A percentile compares a stretch with the other conserved stretches of the same genome.
Evolutionary conservation across 2,888 invertebrate genomes (phyloP).

Genomic region (Eudemis profundana): DNA sequence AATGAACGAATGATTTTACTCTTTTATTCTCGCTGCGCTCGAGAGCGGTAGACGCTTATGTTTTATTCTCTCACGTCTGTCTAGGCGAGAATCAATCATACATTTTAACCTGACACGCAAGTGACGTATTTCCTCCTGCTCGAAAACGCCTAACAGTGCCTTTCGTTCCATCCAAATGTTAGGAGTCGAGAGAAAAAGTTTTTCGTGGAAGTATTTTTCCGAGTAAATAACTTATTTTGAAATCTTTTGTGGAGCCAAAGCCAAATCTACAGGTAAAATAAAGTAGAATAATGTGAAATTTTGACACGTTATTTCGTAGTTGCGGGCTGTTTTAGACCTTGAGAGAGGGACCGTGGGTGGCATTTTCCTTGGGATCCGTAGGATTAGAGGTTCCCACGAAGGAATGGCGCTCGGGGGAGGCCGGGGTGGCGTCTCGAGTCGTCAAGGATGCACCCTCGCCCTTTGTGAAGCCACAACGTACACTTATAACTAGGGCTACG

Average conservation of each 20-base stretch:
- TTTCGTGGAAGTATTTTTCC: too few relatives aligned
- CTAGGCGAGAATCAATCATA: constrained; percentile 57
- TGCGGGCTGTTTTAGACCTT: constrained; percentile 58
- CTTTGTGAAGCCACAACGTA: constrained; percentile 66
- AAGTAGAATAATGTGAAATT: constrained; percentile 63
- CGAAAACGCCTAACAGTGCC: constrained; percentile 49
- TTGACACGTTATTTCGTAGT: constrained; percentile 53
- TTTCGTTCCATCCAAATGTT: constrained; percentile 55
- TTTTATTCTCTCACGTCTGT: constrained; percentile 49
- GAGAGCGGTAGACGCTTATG: constrained; percentile 54
- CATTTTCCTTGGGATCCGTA: constrained; percentile 52
- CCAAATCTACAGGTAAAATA: constrained; percentile 68
- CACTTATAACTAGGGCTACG: constrained; percentile 61
- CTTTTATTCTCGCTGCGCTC: constrained; percentile 54
- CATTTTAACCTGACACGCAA: constrained; percentile 54
- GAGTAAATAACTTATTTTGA: constrained; percentile 64
- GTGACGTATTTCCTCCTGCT: constrained; percentile 49
- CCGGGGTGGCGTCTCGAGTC: constrained; percentile 59
- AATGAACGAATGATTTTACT: constrained; percentile 64
- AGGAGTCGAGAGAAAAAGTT: constrained; percentile 54
- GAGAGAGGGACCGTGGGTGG: constrained; percentile 52
- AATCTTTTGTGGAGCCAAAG: constrained; percentile 63
- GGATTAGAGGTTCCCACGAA: constrained; percentile 47
- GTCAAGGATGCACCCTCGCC: constrained; percentile 68
- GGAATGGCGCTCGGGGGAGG: constrained; percentile 51